A percentile compares a stretch with the other conserved stretches of the same genome.
These are phyloP conservation scores for Zygaena filipendulae DNA, from an alignment of 2,888 invertebrate genomes.

Conservation along the genomic window DNA sequence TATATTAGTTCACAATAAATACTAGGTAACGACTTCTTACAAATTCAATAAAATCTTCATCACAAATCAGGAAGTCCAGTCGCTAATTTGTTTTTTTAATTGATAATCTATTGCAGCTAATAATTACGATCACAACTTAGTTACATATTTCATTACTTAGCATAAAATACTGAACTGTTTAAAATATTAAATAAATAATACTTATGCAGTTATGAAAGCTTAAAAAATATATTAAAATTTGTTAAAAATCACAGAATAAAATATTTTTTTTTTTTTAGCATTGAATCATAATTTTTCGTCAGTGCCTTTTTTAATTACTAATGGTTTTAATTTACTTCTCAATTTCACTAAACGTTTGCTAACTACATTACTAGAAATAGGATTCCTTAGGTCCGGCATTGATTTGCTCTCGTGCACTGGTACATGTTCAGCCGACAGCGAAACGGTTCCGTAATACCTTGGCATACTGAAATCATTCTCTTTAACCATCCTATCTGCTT, in stretches of 20 bases:
- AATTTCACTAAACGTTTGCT: conserved; percentile 56
- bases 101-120: too few relatives aligned
- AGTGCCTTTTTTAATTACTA: conserved; percentile 56
- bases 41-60: too few relatives aligned
- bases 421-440: conserved; percentile 30
- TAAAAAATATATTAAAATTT: conserved; percentile 17
- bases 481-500: conserved; percentile 56
- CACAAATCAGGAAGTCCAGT: too few relatives aligned
- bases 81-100: too few relatives aligned
- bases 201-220: too few relatives aligned
- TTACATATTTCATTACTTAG: too few relatives aligned
- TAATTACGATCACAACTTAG: too few relatives aligned
- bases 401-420: conserved; percentile 57
- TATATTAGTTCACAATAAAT: too few relatives aligned
- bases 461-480: conserved; percentile 72
- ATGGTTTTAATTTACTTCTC: conserved; percentile 50
- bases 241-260: conserved; percentile 19
- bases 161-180: too few relatives aligned
- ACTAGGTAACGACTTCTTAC: too few relatives aligned
- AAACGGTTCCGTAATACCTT: conserved; percentile 63
- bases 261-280: conserved; percentile 25
- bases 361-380: conserved; percentile 34
- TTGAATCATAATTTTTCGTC: conserved; percentile 39
- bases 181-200: too few relatives aligned
- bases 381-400: conserved; percentile 56